These are phyloP conservation scores for Ormyrus nitidulus DNA, from an alignment of 2,888 invertebrate species.

Conservation along the genomic window DNA sequence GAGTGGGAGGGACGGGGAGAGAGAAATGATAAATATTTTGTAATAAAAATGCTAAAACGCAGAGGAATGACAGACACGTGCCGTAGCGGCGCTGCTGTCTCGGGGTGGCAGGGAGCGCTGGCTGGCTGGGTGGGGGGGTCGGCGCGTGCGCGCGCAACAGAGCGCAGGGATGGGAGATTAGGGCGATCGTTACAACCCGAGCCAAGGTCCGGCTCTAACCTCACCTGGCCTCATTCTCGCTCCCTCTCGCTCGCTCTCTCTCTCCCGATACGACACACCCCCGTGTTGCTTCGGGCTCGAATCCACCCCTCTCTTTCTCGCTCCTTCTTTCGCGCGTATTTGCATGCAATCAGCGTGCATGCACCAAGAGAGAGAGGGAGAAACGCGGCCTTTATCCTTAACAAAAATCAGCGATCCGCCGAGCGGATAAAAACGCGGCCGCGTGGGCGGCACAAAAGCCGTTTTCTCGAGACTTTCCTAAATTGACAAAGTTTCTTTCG, in stretches of 20 bases:
- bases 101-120: neutral
- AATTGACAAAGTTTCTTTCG: conserved; percentile 27
- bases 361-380: neutral
- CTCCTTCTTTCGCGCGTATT: conserved; percentile 28
- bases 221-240: conserved; percentile 51
- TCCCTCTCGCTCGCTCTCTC: neutral
- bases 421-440: neutral
- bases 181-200: conserved; percentile 58
- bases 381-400: conserved; percentile 29
- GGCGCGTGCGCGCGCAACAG: conserved; percentile 4
- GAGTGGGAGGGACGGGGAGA: too few species aligned
- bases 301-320: conserved; percentile 1
- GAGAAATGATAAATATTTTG: conserved; percentile 36
- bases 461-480: conserved; percentile 13
- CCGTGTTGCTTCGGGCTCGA: conserved; percentile 19
- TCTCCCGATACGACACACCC: neutral
- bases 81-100: neutral
- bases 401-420: conserved; percentile 16
- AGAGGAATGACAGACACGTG: conserved; percentile 46
- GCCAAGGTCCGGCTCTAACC: conserved; percentile 55
- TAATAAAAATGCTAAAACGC: conserved; percentile 35
- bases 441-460: neutral
- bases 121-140: neutral
- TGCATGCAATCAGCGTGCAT: conserved; percentile 49
- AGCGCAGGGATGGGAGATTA: conserved; percentile 45